Base-by-base conservation (phyloP, 2,888 invertebrate genomes). In the Hoplodrina ambigua region DNA sequence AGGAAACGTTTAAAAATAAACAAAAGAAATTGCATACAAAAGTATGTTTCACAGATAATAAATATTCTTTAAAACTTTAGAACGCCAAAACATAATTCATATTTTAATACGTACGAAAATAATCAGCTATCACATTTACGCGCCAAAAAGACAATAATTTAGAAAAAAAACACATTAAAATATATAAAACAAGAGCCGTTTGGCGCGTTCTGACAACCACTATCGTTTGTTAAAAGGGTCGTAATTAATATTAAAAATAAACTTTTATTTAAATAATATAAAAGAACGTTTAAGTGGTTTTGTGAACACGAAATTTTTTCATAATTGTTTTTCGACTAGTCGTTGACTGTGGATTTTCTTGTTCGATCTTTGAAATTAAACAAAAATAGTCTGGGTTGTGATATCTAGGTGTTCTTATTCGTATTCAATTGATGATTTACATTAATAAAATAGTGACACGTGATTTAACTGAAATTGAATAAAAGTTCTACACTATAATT, bases 161-260 rank as follows among this genome's bases (percentile, higher is more conserved):
- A 71, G 52, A 62, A 37, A 59, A 64, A 78, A 30, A 73, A 61
- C 60, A 53, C 64, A 64, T 68, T 66, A 63, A 67, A 73, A 69
- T 61, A 70, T 73, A 70, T 73, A 72, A 81, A 78, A 72, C 67
- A 62, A 63, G 71, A 69, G 46, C 30, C 63, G 68, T 78, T 79
- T 85, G 68, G 73, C 77, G 78, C 77, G 75, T 75, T 81, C 66
- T 81, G 85, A 80, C 87, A 75, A 72, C 54, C 68, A 71, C 75
- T 84, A 85, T 86, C 76, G 80, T 77, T 76, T 76, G 84, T 79
- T 86, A 86, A 85, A 83, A 83, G 87, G 81, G 81, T 83, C 86
- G 73, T 85, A 86, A 87, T 87, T 87, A 87, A 84, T 82, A 81
- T 82, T 78, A 80, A 84, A 86, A 86, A 86, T 86, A 87, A 85